Conservation (phyloP, 1,140 invertebrate species). For the Drosophila punjabiensis region DNA sequence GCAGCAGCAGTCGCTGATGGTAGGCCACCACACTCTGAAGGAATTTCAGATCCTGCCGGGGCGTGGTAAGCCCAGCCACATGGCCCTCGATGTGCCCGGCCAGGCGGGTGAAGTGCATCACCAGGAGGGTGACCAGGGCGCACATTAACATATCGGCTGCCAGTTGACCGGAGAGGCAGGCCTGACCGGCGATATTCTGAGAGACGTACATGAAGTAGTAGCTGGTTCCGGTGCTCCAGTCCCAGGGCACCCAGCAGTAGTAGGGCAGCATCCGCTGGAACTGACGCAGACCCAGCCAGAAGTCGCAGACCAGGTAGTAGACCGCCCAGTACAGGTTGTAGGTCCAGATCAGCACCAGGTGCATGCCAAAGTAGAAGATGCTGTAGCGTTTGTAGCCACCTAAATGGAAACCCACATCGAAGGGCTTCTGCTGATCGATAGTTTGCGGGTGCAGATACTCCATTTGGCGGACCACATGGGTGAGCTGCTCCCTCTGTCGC, state of each 20-base stretch:
- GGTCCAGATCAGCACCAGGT: slow-evolving; percentile 68
- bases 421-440: slow-evolving; percentile 32
- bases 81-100: slow-evolving; percentile 36
- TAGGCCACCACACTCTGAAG: slow-evolving; percentile 49
- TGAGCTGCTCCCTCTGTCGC: slow-evolving; percentile 36
- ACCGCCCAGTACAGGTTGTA: slow-evolving; percentile 74
- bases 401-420: slow-evolving; percentile 26
- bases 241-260: slow-evolving; percentile 71
- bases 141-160: slow-evolving; percentile 73
- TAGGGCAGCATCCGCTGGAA: slow-evolving; percentile 70
- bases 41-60: slow-evolving; percentile 55
- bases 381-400: slow-evolving; percentile 46
- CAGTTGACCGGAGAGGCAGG: slow-evolving; percentile 65
- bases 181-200: slow-evolving; percentile 63
- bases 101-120: slow-evolving; percentile 72
- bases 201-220: slow-evolving; percentile 68
- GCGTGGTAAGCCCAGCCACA: slow-evolving; percentile 19
- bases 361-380: slow-evolving; percentile 57
- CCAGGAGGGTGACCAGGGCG: slow-evolving; percentile 61
- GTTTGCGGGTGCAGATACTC: slow-evolving; percentile 48
- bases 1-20: slow-evolving; percentile 60
- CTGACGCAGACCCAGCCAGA: slow-evolving; percentile 47
- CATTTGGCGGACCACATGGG: slow-evolving; percentile 44
- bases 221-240: slow-evolving; percentile 63
- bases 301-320: slow-evolving; percentile 67